These are phyloP conservation scores for Hypocryptadius cinnamomeus DNA, from an alignment of 2,113 vertebrate genomes.

Conservation along the genomic window DNA sequence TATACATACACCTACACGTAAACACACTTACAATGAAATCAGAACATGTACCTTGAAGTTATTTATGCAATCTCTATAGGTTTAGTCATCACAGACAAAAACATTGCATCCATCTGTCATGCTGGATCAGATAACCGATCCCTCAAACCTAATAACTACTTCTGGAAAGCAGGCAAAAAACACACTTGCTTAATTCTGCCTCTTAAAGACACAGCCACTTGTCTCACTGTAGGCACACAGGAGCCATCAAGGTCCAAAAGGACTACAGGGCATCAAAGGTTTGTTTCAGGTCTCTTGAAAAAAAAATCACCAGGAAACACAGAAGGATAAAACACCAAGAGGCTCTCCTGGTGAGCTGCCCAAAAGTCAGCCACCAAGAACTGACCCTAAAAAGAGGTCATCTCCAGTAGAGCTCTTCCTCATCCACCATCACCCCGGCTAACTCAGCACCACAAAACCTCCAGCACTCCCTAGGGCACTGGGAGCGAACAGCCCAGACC, in stretches of 20 bases:
- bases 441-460: rapidly evolving
- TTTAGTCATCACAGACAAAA: slow-evolving; percentile 40
- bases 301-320: rapidly evolving
- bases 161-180: background rate
- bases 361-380: background rate
- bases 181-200: background rate
- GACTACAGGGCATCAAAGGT: background rate
- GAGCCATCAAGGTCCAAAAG: background rate
- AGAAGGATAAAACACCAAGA: background rate
- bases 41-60: background rate
- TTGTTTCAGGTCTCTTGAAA: background rate
- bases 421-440: rapidly evolving
- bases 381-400: background rate
- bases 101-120: slow-evolving; percentile 14
- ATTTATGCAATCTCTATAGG: background rate
- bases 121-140: background rate
- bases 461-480: rapidly evolving
- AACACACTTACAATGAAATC: background rate
- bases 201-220: background rate
- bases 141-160: background rate
- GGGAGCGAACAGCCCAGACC: rapidly evolving
- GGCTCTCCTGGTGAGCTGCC: rapidly evolving
- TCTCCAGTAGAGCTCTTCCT: background rate
- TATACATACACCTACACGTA: background rate
- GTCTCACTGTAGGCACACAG: background rate